These are phyloP conservation scores for Troilus luridus DNA, from an alignment of 2,888 invertebrate species.

Conservation along the genomic window DNA sequence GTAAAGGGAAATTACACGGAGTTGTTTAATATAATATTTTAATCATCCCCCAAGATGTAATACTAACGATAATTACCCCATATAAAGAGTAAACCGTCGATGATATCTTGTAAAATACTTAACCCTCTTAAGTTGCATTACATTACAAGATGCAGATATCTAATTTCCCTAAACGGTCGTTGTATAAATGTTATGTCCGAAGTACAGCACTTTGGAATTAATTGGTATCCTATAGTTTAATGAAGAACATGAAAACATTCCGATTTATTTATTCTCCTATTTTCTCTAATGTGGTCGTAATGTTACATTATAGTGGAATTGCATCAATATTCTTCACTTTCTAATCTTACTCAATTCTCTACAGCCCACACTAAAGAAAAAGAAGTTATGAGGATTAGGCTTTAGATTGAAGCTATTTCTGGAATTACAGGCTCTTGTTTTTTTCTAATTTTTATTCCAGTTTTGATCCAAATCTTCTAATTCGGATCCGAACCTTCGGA, in stretches of 20 bases:
- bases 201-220: not conserved
- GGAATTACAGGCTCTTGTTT: not conserved
- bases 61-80: not conserved
- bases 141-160: not conserved
- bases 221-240: not conserved
- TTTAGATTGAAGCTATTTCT: not conserved
- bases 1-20: too few relatives aligned
- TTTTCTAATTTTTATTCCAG: not conserved
- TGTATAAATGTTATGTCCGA: not conserved
- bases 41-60: too few relatives aligned
- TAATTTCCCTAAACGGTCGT: not conserved
- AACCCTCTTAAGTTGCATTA: not conserved
- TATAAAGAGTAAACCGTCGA: not conserved
- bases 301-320: not conserved
- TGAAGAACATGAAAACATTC: not conserved
- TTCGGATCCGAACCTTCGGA: not conserved
- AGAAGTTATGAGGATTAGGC: not conserved
- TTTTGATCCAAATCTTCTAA: conserved; percentile 11
- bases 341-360: conserved; percentile 9
- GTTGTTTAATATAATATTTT: too few relatives aligned
- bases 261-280: not conserved
- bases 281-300: not conserved
- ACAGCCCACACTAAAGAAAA: not conserved
- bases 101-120: not conserved
- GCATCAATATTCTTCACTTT: conserved; percentile 2